Evolutionary conservation across 2,113 vertebrate genomes (phyloP).

Genomic region (Epinephelus moara): DNA sequence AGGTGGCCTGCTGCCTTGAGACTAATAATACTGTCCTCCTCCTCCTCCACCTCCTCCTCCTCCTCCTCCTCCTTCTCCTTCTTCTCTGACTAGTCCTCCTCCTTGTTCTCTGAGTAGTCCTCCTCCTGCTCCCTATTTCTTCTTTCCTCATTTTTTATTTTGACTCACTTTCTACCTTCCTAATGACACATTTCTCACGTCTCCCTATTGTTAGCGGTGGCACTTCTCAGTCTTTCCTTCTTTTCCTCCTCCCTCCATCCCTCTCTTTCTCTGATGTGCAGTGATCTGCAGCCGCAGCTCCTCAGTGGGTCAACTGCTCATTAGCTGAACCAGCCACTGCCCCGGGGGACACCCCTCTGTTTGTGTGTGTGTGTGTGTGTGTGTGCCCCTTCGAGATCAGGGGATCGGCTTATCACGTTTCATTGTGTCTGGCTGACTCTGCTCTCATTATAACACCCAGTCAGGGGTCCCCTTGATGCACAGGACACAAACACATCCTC

Average conservation of each 20-base stretch:
- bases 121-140: background rate
- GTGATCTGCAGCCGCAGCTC: constrained; percentile 69
- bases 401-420: constrained; percentile 79
- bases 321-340: constrained; percentile 78
- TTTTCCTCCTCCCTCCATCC: constrained; percentile 31
- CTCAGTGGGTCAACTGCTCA: constrained; percentile 83
- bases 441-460: constrained; percentile 80
- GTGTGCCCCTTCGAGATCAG: constrained; percentile 63
- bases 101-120: background rate
- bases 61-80: background rate
- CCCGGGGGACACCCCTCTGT: constrained; percentile 70
- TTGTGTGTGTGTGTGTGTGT: background rate
- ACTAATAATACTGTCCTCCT: constrained; percentile 66
- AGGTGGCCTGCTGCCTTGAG: constrained; percentile 62
- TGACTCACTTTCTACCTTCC: background rate
- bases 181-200: constrained; percentile 36
- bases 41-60: constrained; percentile 6
- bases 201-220: constrained; percentile 17
- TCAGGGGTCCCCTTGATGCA: constrained; percentile 73
- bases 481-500: constrained; percentile 55
- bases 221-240: constrained; percentile 29
- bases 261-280: constrained; percentile 69
- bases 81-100: constrained; percentile 6
- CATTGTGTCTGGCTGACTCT: constrained; percentile 79
- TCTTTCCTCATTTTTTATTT: background rate